Evolutionary conservation across 1,140 invertebrate species (phyloP).

Genomic region (Teleopsis dalmanni): DNA sequence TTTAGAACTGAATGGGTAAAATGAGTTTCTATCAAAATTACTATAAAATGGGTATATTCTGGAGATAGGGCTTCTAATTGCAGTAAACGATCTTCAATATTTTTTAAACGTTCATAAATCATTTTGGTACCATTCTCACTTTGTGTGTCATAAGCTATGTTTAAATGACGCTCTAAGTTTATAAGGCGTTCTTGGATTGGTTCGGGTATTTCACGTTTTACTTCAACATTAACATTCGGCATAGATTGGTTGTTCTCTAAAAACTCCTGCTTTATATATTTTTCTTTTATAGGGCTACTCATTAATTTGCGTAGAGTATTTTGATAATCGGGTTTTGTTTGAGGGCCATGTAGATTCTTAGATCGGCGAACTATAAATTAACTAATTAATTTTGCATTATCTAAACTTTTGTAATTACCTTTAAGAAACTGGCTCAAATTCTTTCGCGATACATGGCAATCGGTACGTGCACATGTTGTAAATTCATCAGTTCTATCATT

Average conservation of each 20-base stretch:
- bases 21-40: slow-evolving; percentile 34
- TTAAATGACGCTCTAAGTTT: too few species aligned
- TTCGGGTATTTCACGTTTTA: background rate
- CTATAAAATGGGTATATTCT: slow-evolving; percentile 59
- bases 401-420: slow-evolving; percentile 45
- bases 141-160: too few species aligned
- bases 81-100: slow-evolving; percentile 58
- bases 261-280: background rate
- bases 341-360: slow-evolving; percentile 54
- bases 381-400: background rate
- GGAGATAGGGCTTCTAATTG: slow-evolving; percentile 61
- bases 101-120: slow-evolving; percentile 50
- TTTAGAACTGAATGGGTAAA: too few species aligned
- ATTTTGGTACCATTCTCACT: too few species aligned
- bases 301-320: slow-evolving; percentile 30
- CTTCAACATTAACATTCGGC: background rate
- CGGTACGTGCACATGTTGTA: slow-evolving; percentile 62
- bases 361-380: slow-evolving; percentile 45
- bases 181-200: background rate
- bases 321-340: slow-evolving; percentile 43
- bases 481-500: slow-evolving; percentile 23
- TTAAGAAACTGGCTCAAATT: slow-evolving; percentile 62
- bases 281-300: slow-evolving; percentile 14
- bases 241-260: slow-evolving; percentile 7
- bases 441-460: too few species aligned